Conservation (phyloP, 2,113 vertebrate genomes). For the Cygnus buccinator region DNA sequence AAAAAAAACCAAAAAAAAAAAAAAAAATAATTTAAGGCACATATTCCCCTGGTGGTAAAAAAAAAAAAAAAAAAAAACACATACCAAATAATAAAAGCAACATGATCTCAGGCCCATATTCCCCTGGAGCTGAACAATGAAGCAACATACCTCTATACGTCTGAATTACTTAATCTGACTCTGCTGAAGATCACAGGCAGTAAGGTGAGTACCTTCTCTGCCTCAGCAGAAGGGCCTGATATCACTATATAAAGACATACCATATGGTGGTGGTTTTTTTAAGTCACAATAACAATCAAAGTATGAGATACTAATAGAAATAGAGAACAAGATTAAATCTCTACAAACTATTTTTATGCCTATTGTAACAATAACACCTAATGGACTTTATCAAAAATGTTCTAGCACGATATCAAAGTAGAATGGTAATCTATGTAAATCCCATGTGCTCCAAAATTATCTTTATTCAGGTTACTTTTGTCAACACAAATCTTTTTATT, state of each 20-base stretch:
- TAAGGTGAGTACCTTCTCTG: not conserved
- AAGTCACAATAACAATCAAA: not conserved
- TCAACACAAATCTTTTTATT: not conserved
- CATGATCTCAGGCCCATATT: rapidly evolving
- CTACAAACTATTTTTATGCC: not conserved
- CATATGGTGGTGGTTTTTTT: not conserved
- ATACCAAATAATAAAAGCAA: not conserved
- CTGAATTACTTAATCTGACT: not conserved
- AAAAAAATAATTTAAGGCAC: too few relatives aligned
- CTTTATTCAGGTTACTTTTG: not conserved
- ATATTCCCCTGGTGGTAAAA: too few relatives aligned
- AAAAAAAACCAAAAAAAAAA: too few relatives aligned
- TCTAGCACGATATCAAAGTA: not conserved
- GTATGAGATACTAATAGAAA: not conserved
- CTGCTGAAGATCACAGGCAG: not conserved
- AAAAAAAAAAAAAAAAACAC: not conserved
- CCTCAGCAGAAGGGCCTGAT: not conserved
- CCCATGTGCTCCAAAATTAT: not conserved
- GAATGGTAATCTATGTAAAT: not conserved
- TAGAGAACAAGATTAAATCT: not conserved
- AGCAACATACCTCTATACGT: not conserved
- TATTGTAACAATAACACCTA: not conserved
- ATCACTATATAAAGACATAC: not conserved
- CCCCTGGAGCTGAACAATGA: not conserved
- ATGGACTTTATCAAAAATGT: not conserved